Percentiles rank a stretch among this genome's conserved stretches.
phyloP scores from a whole-genome alignment of 2,113 vertebrate species.

The Mus spicilegus region DNA sequence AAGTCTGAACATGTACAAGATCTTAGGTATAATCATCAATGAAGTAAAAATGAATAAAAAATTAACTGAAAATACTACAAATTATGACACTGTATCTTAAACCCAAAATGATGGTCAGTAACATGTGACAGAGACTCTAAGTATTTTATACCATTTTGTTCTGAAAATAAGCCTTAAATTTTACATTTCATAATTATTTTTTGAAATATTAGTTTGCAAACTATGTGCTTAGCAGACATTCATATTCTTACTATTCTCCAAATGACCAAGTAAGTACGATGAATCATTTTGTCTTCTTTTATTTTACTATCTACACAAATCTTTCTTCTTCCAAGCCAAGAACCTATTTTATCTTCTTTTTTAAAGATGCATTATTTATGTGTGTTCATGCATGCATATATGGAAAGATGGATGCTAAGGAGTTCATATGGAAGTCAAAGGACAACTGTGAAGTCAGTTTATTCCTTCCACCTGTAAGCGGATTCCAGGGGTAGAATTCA shows the following conservation, averaged over 20 bases:
- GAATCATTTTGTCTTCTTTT: background rate
- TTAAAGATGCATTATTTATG: background rate
- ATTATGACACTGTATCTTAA: conserved; percentile 3
- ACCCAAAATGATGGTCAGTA: conserved; percentile 22
- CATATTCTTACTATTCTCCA: background rate
- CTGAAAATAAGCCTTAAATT: conserved; percentile 35
- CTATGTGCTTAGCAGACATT: background rate
- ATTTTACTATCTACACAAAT: background rate
- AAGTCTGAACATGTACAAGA: background rate
- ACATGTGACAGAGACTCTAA: background rate
- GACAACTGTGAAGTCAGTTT: background rate
- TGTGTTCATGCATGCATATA: background rate
- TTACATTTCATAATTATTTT: conserved; percentile 15
- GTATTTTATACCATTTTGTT: conserved; percentile 26
- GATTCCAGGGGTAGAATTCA: background rate
- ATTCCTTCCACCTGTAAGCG: background rate
- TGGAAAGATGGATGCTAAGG: too few relatives aligned
- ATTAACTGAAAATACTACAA: conserved; percentile 23
- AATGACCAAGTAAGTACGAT: conserved; percentile 36
- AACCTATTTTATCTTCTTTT: background rate
- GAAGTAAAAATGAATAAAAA: background rate
- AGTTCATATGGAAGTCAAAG: background rate
- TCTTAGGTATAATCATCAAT: background rate
- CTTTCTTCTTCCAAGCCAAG: background rate
- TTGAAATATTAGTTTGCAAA: conserved; percentile 52